These are phyloP conservation scores for Crocuta crocuta DNA, from an alignment of 2,113 vertebrate genomes.

Conservation along the genomic window DNA sequence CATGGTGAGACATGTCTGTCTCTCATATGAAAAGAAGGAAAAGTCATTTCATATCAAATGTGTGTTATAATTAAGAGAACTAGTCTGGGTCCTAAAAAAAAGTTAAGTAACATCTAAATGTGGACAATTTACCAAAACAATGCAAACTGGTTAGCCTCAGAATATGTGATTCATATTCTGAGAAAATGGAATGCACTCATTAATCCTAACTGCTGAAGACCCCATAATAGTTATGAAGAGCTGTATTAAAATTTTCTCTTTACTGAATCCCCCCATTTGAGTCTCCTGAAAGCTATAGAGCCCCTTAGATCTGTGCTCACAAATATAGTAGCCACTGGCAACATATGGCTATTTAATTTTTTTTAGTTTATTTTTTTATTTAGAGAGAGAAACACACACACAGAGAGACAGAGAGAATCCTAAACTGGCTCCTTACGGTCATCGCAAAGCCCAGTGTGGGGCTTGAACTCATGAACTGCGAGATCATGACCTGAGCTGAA, in stretches of 20 bases:
- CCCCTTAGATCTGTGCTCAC: neutral
- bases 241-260: neutral
- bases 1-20: neutral
- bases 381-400: too few relatives aligned
- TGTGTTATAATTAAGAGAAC: neutral
- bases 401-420: too few relatives aligned
- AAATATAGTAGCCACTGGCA: neutral
- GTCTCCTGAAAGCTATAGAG: neutral
- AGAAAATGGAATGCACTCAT: neutral
- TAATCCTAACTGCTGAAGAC: neutral
- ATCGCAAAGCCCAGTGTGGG: too few relatives aligned
- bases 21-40: conserved; percentile 21
- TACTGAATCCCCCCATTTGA: neutral
- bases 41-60: neutral
- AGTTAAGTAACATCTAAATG: neutral
- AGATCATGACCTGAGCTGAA: too few relatives aligned
- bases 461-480: too few relatives aligned
- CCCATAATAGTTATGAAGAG: neutral
- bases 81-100: neutral
- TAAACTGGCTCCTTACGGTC: too few relatives aligned
- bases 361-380: too few relatives aligned
- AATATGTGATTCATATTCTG: neutral
- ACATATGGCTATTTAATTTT: neutral
- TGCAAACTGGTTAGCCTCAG: neutral
- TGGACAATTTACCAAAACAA: conserved; percentile 5